These are phyloP conservation scores for Mnemiopsis leidyi DNA, from an alignment of 37 sponge, comb jelly and placozoan genomes.

Conservation along the genomic window DNA sequence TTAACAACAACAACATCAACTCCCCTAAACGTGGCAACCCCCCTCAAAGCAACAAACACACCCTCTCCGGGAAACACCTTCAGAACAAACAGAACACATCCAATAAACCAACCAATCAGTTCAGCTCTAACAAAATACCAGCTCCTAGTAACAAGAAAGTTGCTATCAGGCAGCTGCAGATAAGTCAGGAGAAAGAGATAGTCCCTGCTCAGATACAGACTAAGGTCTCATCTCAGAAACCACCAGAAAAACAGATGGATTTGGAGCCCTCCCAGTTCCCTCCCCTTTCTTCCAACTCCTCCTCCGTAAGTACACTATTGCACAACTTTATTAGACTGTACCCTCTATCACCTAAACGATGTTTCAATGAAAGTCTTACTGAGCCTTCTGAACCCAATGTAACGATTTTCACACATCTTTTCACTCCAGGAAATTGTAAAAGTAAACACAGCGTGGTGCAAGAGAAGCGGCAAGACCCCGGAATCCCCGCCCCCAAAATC, in stretches of 20 bases:
- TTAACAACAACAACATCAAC: neutral
- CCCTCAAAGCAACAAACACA: neutral
- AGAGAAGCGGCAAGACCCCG: neutral
- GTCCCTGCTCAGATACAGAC: neutral
- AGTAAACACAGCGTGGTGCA: neutral
- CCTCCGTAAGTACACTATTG: neutral
- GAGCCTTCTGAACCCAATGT: too few species aligned
- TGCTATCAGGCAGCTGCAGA: neutral
- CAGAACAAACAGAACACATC: neutral
- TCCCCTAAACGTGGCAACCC: neutral
- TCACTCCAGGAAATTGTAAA: neutral
- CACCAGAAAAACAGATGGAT: constrained; percentile 25
- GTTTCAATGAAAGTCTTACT: too few species aligned
- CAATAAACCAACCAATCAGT: neutral
- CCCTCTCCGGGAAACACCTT: neutral
- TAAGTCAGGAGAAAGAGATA: neutral
- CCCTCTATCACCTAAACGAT: too few species aligned
- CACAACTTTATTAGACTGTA: too few species aligned
- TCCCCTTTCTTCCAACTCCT: neutral
- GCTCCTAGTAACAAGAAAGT: neutral
- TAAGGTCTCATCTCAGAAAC: neutral
- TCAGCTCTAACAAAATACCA: neutral
- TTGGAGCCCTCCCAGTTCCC: constrained; percentile 14
- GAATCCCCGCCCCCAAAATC: neutral
- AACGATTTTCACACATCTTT: neutral